Conservation (phyloP, 2,797 vertebrate genomes). For the Gymnothorax javanicus region DNA sequence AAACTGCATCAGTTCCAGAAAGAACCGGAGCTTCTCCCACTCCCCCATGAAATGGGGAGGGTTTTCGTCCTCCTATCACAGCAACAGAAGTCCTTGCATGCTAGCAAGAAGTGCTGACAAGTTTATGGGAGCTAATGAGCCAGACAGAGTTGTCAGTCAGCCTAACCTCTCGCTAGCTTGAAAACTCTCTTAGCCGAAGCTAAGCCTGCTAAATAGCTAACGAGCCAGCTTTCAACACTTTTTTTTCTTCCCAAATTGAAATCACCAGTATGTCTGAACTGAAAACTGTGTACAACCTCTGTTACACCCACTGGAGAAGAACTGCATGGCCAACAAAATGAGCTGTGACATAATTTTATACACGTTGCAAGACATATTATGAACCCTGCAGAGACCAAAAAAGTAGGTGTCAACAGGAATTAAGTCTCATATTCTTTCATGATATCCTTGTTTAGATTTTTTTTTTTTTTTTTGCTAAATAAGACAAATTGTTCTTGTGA, state of each 20-base stretch:
- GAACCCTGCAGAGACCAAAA: too few relatives aligned
- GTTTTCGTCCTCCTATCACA: background rate
- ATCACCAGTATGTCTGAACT: background rate
- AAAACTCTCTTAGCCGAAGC: background rate
- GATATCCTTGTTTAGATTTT: too few relatives aligned
- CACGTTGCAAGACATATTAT: background rate
- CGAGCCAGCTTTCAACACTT: background rate
- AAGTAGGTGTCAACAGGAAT: too few relatives aligned
- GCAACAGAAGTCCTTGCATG: background rate
- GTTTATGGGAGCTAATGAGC: constrained; percentile 9
- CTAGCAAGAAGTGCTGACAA: background rate
- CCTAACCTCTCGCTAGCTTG: constrained; percentile 6
- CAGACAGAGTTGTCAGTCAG: constrained; percentile 2
- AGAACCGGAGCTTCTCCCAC: background rate
- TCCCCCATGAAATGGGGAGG: too few relatives aligned
- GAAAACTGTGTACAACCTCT: background rate
- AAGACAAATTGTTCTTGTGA: too few relatives aligned
- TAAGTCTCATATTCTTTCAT: too few relatives aligned
- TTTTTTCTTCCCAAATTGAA: background rate
- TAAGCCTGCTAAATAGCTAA: background rate
- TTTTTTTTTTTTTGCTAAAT: too few relatives aligned
- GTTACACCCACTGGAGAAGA: background rate
- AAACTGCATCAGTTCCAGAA: background rate
- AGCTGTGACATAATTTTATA: background rate
- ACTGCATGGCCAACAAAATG: background rate